Percentiles rank a stretch among this genome's conserved stretches.
Evolutionary conservation across 2,888 invertebrate species (phyloP).

Genomic region (Lasioglossum lativentre): DNA sequence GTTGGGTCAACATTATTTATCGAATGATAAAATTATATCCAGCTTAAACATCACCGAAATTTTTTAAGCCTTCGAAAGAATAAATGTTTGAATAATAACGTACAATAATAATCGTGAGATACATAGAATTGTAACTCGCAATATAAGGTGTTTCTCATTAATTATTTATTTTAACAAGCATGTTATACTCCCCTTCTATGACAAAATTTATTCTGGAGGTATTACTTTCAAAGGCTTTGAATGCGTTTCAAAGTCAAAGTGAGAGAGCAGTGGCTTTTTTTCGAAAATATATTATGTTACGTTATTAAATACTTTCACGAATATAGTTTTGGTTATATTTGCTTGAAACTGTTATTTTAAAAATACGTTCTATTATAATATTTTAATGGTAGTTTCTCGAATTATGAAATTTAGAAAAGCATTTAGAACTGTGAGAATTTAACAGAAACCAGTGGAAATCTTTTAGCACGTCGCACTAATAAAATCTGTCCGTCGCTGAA

Average conservation of each 20-base stretch:
- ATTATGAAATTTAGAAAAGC: no score
- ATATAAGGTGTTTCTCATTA: neutral
- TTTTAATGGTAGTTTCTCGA: no score
- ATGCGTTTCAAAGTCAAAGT: neutral
- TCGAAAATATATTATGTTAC: neutral
- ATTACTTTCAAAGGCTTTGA: neutral
- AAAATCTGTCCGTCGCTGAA: no score
- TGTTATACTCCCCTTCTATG: neutral
- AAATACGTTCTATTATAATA: no score
- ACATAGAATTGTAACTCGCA: no score
- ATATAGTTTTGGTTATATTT: neutral
- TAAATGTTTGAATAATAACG: no score
- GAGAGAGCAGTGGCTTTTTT: neutral
- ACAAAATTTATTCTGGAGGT: neutral
- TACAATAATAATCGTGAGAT: no score
- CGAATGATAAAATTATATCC: slow-evolving; percentile 18
- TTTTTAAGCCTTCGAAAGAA: no score
- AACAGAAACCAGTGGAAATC: no score
- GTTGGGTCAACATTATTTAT: slow-evolving; percentile 32
- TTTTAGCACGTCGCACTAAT: no score
- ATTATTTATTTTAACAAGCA: neutral
- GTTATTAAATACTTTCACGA: neutral
- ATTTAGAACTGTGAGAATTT: no score
- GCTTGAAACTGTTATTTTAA: neutral
- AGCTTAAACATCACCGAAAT: neutral